Conservation (phyloP, 2,888 invertebrate genomes). For the Heliothis peltigera region DNA sequence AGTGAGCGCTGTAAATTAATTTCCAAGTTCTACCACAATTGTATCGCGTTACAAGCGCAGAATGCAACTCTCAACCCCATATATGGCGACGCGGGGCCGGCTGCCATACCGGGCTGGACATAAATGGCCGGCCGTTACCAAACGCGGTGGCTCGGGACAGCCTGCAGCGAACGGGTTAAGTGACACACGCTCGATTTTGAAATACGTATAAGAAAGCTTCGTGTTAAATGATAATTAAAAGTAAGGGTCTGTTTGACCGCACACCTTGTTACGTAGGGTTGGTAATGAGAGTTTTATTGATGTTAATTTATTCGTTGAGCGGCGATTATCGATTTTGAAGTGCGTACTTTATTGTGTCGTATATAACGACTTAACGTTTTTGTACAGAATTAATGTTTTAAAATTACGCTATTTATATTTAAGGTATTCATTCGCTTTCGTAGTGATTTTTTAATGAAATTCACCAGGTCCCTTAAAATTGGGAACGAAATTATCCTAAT, state of each 20-base stretch:
- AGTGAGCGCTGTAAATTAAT: slow-evolving; percentile 66
- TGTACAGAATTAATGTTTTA: background rate
- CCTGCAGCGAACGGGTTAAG: slow-evolving; percentile 73
- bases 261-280: slow-evolving; percentile 43
- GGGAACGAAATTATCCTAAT: slow-evolving; percentile 52
- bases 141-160: slow-evolving; percentile 73
- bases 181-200: slow-evolving; percentile 74
- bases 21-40: slow-evolving; percentile 75
- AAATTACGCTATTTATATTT: too few relatives aligned
- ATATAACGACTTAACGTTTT: slow-evolving; percentile 6
- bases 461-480: slow-evolving; percentile 24
- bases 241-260: slow-evolving; percentile 51
- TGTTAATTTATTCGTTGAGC: slow-evolving; percentile 30
- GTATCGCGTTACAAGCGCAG: slow-evolving; percentile 71
- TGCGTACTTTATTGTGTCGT: slow-evolving; percentile 5
- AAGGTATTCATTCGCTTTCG: too few relatives aligned
- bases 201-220: slow-evolving; percentile 69
- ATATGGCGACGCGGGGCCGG: slow-evolving; percentile 66
- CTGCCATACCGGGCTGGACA: slow-evolving; percentile 73
- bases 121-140: slow-evolving; percentile 75
- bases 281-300: slow-evolving; percentile 39
- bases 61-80: slow-evolving; percentile 69
- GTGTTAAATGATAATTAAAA: slow-evolving; percentile 61
- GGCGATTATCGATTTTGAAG: slow-evolving; percentile 27
- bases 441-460: background rate